Conservation (phyloP, 1,140 invertebrate species). For the Holcopasites calliopsidis region DNA sequence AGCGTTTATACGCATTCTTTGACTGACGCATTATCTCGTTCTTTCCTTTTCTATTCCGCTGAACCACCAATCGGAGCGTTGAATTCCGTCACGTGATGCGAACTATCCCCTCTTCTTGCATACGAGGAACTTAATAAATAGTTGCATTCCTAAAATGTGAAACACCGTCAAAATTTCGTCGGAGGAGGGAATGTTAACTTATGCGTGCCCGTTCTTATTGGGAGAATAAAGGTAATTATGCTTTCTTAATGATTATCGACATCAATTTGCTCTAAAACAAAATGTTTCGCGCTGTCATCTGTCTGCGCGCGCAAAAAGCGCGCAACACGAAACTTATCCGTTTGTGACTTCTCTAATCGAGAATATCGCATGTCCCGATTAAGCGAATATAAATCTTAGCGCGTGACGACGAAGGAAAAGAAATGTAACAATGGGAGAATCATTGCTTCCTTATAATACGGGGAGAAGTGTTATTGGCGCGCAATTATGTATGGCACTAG, state of each 20-base stretch:
- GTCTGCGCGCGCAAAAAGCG: background rate
- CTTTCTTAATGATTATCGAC: background rate
- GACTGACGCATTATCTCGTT: background rate
- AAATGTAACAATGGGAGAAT: background rate
- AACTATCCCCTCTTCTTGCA: background rate
- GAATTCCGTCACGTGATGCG: background rate
- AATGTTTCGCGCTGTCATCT: background rate
- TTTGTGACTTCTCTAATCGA: background rate
- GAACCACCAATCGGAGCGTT: background rate
- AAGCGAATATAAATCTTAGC: background rate
- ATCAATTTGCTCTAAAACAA: background rate
- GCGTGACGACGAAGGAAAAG: background rate
- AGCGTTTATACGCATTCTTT: constrained; percentile 15
- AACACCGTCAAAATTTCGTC: background rate
- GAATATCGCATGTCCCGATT: background rate
- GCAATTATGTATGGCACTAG: background rate
- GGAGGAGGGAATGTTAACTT: background rate
- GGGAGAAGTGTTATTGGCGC: background rate
- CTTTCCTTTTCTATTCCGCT: background rate
- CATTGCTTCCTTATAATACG: background rate
- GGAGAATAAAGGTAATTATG: background rate
- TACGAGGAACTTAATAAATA: background rate
- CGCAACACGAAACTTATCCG: background rate
- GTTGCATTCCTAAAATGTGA: constrained; percentile 25
- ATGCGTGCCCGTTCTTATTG: background rate